These are phyloP conservation scores for Caenorhabditis drosophilae DNA, from an alignment of 2,888 invertebrate species.

Conservation along the genomic window DNA sequence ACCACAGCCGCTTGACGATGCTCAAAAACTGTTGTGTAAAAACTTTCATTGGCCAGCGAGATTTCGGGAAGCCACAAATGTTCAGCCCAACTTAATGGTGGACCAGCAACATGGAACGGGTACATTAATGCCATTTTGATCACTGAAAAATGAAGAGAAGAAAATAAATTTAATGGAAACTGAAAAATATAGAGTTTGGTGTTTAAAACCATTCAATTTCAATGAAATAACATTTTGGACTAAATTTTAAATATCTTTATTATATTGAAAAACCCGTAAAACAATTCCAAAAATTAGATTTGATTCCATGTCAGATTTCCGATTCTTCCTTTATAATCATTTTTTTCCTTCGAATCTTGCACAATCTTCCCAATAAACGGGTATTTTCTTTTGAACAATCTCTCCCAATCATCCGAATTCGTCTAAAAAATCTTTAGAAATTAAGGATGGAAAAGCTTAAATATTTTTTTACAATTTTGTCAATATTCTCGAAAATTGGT, in stretches of 20 bases:
- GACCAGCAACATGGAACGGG: constrained; percentile 37
- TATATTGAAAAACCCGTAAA: too few species aligned
- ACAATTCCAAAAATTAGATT: too few species aligned
- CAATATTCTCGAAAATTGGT: background rate
- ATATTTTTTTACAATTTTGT: background rate
- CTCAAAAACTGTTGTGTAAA: constrained; percentile 37
- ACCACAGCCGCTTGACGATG: constrained; percentile 26
- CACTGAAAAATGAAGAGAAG: background rate
- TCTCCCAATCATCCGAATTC: constrained; percentile 48
- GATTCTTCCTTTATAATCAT: constrained; percentile 36
- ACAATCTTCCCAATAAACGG: constrained; percentile 57
- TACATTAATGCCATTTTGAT: constrained; percentile 40
- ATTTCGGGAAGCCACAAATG: constrained; percentile 36
- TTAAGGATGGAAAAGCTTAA: background rate
- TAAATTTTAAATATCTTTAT: too few species aligned
- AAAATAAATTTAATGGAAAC: too few species aligned
- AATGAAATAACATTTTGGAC: too few species aligned
- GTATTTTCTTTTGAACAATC: constrained; percentile 42
- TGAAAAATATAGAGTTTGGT: too few species aligned
- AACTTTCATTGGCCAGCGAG: constrained; percentile 28
- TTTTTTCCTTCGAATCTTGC: constrained; percentile 35
- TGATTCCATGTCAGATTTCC: background rate
- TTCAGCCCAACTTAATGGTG: constrained; percentile 44
- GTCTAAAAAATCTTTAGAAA: background rate
- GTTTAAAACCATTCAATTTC: too few species aligned